Base-by-base conservation (phyloP, 2,113 vertebrate genomes). In the Odocoileus hemionus region DNA sequence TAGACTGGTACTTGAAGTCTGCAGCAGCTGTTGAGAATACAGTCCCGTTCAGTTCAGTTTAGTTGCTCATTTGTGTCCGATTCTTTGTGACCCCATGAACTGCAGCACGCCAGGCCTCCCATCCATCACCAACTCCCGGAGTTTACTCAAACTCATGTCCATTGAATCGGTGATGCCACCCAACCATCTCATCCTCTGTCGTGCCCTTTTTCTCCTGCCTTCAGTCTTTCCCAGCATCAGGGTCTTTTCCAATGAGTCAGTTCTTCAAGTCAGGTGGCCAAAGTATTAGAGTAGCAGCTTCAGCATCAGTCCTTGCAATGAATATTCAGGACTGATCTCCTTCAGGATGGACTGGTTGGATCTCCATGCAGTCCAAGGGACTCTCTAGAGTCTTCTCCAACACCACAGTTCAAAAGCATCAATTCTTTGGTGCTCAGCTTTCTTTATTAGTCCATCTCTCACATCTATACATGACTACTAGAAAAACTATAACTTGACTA, bases 241-340 rank as follows among this genome's bases (percentile, higher is more conserved):
- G 67, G n/a, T 70, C n/a, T 39, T 39, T 70, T 23, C 19, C n/a
- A 70, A 0, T 23, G 67, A 39, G 67, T 70, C 19, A 70, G 1
- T 39, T 70, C 9, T 70, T 70, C 1, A 0, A 0, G 0, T 70
- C n/a, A 70, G n/a, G n/a, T 23, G 11, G n/a, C 67, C 67, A 70
- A 6, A n/a, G n/a, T 70, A 70, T 70, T 70, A 19, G 67, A 70
- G 19, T 36, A 70, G 67, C 67, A 70, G 67, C 67, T 39, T 70
- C 19, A 6, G 19, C n/a, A 23, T 70, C 67, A 70, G 19, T 70
- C 15, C 67, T 36, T 70, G 9, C 67, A 70, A 1, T 36, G 67
- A 70, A 12, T 70, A 70, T 70, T 70, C 67, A 70, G n/a, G 1
- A 70, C n/a, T 36, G 5, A 36, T 70, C 5, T 36, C n/a, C 67